phyloP scores from a whole-genome alignment of 2,888 invertebrate species.

The Melinaea marsaeus region DNA sequence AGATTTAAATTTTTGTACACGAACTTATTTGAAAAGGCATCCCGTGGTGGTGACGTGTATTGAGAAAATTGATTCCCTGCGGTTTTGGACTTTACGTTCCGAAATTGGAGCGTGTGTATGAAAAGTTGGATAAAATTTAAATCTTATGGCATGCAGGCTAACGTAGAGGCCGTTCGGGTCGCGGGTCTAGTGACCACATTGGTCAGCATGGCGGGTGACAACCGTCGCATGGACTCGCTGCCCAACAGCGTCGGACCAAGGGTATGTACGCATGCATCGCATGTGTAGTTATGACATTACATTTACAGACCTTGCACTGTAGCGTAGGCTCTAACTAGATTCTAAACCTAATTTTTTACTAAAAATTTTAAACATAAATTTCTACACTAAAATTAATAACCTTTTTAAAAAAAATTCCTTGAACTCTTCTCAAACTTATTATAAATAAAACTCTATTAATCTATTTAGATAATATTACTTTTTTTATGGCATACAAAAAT shows the following conservation, averaged over 20 bases:
- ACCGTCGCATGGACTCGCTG: conserved; percentile 71
- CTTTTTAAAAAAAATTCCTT: too few relatives aligned
- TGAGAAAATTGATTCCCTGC: conserved; percentile 23
- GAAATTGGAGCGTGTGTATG: conserved; percentile 25
- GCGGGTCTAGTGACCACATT: conserved; percentile 89
- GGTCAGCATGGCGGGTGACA: conserved; percentile 87
- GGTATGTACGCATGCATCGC: conserved; percentile 52
- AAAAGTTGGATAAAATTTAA: conserved; percentile 65
- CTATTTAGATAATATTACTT: too few relatives aligned
- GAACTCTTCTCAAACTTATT: too few relatives aligned
- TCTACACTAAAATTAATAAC: too few relatives aligned
- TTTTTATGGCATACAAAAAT: too few relatives aligned
- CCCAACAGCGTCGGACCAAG: conserved; percentile 76
- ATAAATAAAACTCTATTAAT: too few relatives aligned
- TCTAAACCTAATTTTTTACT: not conserved
- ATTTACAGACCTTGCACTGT: conserved; percentile 22
- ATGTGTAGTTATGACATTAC: conserved; percentile 27
- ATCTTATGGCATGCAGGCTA: conserved; percentile 81
- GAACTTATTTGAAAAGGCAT: conserved; percentile 28
- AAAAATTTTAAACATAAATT: not conserved
- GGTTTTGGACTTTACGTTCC: conserved; percentile 37
- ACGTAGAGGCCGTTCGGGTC: conserved; percentile 89
- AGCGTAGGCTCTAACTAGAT: conserved; percentile 13
- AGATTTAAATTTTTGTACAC: conserved; percentile 71
- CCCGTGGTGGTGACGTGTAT: conserved; percentile 19